Evolutionary conservation across 1,140 invertebrate species (phyloP).

Genomic region (Zelostemma sp.): DNA sequence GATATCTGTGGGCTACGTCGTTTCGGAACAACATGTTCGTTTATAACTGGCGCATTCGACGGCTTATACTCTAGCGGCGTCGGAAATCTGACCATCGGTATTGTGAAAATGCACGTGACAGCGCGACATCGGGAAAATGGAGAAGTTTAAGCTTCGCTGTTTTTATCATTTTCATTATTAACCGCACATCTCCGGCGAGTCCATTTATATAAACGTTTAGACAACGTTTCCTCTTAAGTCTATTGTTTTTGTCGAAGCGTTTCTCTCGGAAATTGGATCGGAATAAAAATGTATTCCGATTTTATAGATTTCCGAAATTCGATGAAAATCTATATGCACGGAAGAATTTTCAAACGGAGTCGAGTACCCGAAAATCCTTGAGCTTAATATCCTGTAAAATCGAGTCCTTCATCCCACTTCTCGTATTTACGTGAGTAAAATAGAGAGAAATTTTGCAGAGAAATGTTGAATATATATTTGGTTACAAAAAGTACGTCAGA

Average conservation of each 20-base stretch:
- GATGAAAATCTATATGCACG: no score
- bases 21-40: conserved; percentile 18
- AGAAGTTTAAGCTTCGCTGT: neutral
- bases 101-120: conserved; percentile 26
- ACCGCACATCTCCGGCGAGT: no score
- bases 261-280: no score
- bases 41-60: conserved; percentile 36
- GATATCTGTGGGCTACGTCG: conserved; percentile 23
- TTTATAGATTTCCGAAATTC: no score
- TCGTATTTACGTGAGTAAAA: neutral
- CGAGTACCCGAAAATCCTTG: no score
- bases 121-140: neutral
- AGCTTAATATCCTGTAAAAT: no score
- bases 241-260: no score
- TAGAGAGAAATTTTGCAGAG: conserved; percentile 32
- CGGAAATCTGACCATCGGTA: conserved; percentile 31
- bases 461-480: conserved; percentile 38
- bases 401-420: neutral
- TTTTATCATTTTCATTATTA: no score
- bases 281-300: no score
- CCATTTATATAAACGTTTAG: no score
- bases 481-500: conserved; percentile 37
- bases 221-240: no score
- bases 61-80: conserved; percentile 28
- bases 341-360: no score